phyloP scores from a whole-genome alignment of 2,888 invertebrate species.

The Aelia acuminata region DNA sequence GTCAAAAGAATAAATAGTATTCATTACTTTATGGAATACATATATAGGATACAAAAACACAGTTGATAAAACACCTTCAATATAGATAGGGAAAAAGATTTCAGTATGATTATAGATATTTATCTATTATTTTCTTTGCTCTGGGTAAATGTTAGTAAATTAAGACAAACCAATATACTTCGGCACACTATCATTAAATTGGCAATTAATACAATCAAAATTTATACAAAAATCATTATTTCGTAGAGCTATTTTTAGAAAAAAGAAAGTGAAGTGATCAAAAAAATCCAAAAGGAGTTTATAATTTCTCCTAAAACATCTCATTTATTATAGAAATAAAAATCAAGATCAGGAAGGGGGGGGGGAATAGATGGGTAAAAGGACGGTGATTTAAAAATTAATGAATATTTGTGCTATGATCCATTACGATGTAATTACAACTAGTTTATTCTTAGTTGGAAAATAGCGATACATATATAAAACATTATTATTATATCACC shows the following conservation, averaged over 20 bases:
- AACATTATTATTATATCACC: slow-evolving; percentile 27
- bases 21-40: too few relatives aligned
- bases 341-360: not conserved
- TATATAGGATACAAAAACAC: too few relatives aligned
- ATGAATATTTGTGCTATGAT: not conserved
- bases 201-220: too few relatives aligned
- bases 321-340: not conserved
- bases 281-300: not conserved
- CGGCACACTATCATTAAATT: too few relatives aligned
- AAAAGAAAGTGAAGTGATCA: not conserved
- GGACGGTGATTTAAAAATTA: not conserved
- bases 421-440: not conserved
- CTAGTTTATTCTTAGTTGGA: not conserved
- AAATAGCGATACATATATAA: not conserved
- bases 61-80: too few relatives aligned
- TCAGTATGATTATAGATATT: too few relatives aligned
- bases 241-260: not conserved
- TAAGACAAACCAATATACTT: too few relatives aligned
- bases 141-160: too few relatives aligned
- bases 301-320: not conserved
- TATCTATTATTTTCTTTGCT: too few relatives aligned
- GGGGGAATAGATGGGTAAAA: not conserved
- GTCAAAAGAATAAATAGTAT: not conserved
- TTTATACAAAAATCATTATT: not conserved
- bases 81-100: too few relatives aligned